These are phyloP conservation scores for Drosophila siamana DNA, from an alignment of 2,888 invertebrate species.

Conservation along the genomic window DNA sequence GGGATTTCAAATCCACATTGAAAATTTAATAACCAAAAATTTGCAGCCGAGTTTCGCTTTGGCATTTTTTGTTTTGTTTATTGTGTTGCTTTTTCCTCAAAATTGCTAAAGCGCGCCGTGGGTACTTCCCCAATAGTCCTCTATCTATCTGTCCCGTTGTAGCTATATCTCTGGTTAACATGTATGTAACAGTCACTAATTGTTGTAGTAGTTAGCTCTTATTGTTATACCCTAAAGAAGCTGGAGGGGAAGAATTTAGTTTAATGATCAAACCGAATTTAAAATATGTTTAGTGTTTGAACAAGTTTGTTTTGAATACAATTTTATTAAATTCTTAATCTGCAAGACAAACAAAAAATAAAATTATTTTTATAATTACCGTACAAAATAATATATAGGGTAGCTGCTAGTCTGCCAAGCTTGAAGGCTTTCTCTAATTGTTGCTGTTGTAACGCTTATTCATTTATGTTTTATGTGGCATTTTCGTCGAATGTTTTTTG, in stretches of 20 bases:
- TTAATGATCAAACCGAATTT: no score
- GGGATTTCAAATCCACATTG: slow-evolving; percentile 72
- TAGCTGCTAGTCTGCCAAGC: neutral
- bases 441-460: slow-evolving; percentile 54
- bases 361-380: no score
- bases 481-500: slow-evolving; percentile 56
- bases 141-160: slow-evolving; percentile 10
- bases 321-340: no score
- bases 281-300: no score
- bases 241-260: no score
- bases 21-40: slow-evolving; percentile 78
- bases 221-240: slow-evolving; percentile 40
- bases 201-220: slow-evolving; percentile 28
- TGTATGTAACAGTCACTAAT: slow-evolving; percentile 23
- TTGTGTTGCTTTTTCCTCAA: slow-evolving; percentile 8
- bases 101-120: slow-evolving; percentile 47
- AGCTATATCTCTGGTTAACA: slow-evolving; percentile 3
- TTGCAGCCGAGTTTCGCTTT: slow-evolving; percentile 46
- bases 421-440: slow-evolving; percentile 31
- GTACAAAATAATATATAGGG: neutral
- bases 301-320: no score
- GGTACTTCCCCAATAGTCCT: neutral
- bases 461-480: slow-evolving; percentile 74
- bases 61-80: slow-evolving; percentile 24
- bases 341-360: no score